Evolutionary conservation across 2,888 invertebrate genomes (phyloP).

Genomic region (Stomorhina lunata): DNA sequence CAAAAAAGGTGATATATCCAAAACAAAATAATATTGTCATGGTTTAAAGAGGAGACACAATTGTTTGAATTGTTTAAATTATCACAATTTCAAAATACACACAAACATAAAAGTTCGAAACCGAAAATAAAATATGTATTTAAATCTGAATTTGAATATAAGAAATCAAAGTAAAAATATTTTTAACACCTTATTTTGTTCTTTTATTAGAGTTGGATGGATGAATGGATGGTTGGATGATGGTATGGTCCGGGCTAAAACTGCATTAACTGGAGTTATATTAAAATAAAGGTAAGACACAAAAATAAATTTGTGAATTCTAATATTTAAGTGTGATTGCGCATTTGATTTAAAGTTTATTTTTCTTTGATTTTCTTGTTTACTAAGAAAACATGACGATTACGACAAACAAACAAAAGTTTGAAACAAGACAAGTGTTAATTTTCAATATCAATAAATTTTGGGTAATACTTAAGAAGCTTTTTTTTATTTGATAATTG

Average conservation of each 20-base stretch:
- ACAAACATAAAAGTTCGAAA: not conserved
- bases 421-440: slow-evolving; percentile 41
- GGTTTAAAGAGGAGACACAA: slow-evolving; percentile 25
- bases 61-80: slow-evolving; percentile 56
- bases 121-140: slow-evolving; percentile 2
- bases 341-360: slow-evolving; percentile 13
- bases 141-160: slow-evolving; percentile 21
- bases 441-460: slow-evolving; percentile 37
- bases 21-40: slow-evolving; percentile 35
- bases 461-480: slow-evolving; percentile 25
- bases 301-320: slow-evolving; percentile 40
- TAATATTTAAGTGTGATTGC: slow-evolving; percentile 53
- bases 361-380: not conserved
- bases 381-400: not conserved
- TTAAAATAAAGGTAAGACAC: slow-evolving; percentile 17
- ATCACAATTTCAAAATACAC: slow-evolving; percentile 23
- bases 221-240: not conserved
- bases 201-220: no score
- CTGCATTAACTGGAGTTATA: not conserved
- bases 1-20: not conserved
- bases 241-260: not conserved
- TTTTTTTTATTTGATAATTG: not conserved
- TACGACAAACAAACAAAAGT: not conserved
- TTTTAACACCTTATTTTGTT: slow-evolving; percentile 42
- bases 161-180: not conserved